Conservation (phyloP, 2,888 invertebrate genomes). For the Creontiades dilutus region DNA sequence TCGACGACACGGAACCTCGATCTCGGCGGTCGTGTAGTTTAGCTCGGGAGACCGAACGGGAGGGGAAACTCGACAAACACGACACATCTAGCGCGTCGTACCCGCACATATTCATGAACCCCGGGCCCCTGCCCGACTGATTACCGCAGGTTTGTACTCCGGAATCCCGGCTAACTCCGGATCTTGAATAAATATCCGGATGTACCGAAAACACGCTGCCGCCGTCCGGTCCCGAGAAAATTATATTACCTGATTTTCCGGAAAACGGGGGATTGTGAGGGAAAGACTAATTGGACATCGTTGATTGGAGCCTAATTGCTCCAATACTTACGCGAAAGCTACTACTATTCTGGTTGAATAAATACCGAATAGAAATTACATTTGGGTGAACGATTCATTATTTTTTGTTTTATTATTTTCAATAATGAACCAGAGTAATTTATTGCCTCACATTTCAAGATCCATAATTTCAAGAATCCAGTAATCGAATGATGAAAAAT, state of each 20-base stretch:
- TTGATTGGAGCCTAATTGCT: not conserved
- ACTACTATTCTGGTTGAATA: too few species aligned
- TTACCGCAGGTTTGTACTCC: not conserved
- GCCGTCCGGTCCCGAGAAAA: too few species aligned
- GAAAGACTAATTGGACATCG: not conserved
- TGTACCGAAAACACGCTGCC: not conserved
- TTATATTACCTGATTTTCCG: too few species aligned
- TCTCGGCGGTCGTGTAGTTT: not conserved
- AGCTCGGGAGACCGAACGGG: not conserved
- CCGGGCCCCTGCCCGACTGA: not conserved
- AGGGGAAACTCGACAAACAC: not conserved
- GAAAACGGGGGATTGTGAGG: too few species aligned
- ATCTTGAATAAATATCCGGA: not conserved
- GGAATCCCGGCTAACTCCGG: not conserved
- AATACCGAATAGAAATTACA: too few species aligned
- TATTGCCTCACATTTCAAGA: too few species aligned
- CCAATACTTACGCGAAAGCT: too few species aligned
- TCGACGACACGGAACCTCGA: slow-evolving; percentile 6
- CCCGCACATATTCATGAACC: not conserved
- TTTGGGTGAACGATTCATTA: too few species aligned
- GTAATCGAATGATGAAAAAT: too few species aligned
- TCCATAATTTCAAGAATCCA: too few species aligned
- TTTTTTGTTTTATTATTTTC: too few species aligned
- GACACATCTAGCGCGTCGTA: not conserved
- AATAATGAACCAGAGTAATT: too few species aligned